Evolutionary conservation across 2,888 invertebrate genomes (phyloP), one percentile per base, ranked within the genome.

Genomic region (Prenolepis imparis): DNA sequence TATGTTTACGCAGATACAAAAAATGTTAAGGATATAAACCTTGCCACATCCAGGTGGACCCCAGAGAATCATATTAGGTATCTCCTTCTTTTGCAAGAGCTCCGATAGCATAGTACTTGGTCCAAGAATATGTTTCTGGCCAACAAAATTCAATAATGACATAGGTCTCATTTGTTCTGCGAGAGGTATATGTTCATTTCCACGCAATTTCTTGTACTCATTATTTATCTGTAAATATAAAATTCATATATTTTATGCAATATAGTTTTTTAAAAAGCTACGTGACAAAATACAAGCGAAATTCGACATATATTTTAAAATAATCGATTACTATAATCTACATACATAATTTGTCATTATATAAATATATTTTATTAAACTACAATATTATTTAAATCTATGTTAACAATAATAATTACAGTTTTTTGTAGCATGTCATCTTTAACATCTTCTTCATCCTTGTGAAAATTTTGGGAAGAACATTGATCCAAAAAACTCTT

Each of bases 11-110:
- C 32, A 44, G 18, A 18, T 18, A 48, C 6, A 57, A 0, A 59
- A n/a, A 39, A 57, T 32, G 48, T 59, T 36, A 82, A 44, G 4
- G 41, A 48, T 15, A 41, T 18, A 59, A 72, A 97, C 97, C 96
- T 98, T 98, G 83, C 98, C 98, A 95, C 98, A 98, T 52, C 98
- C 98, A 55, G 98, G 98, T 32, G 98, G 98, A 12, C 98, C 98
- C 98, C 98, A 98, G 44, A 98, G 95, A 87, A 98, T 97, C 96
- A 98, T 97, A 92, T 97, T 98, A 0, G 97, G 97, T 91, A 98
- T 96, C 92, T 97, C 96, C 70, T 96, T 96, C 88, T 96, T 96
- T 82, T 96, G 96, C 64, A 98, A 92, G 86, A 98, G 95, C 48
- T 96, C 95, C 78, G 96, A 95, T 18, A 98, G 94, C 92, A 97